These are phyloP conservation scores for Thymelicus lineola DNA, from an alignment of 2,888 invertebrate species.

Conservation along the genomic window DNA sequence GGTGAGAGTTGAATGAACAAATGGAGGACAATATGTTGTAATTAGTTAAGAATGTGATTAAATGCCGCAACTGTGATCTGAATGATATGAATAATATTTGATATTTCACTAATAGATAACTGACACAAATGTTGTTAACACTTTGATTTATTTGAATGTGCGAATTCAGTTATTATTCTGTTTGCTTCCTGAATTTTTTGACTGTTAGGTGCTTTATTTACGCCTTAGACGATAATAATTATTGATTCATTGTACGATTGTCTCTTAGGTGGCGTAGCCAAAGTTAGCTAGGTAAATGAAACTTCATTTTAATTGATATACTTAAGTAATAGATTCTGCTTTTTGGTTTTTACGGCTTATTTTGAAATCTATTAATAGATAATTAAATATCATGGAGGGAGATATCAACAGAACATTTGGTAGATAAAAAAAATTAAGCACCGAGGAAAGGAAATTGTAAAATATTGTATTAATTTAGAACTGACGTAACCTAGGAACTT, in stretches of 20 bases:
- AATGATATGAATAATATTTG: conserved; percentile 86
- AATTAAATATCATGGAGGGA: conserved; percentile 27
- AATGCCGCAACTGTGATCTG: conserved; percentile 86
- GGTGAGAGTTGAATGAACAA: conserved; percentile 76
- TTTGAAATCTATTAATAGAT: conserved; percentile 37
- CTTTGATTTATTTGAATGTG: conserved; percentile 62
- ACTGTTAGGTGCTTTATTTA: conserved; percentile 78
- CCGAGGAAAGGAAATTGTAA: conserved; percentile 56
- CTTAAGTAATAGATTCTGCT: conserved; percentile 44
- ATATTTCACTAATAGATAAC: conserved; percentile 85
- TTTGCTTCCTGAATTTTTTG: conserved; percentile 60
- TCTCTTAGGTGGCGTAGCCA: conserved; percentile 80
- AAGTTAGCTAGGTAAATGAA: conserved; percentile 80
- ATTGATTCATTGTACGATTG: conserved; percentile 62
- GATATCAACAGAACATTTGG: conserved; percentile 27
- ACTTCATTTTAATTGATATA: conserved; percentile 51
- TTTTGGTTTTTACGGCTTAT: conserved; percentile 41
- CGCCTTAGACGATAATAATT: conserved; percentile 68
- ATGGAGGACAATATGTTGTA: conserved; percentile 82
- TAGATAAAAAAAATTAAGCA: conserved; percentile 24
- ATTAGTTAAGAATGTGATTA: conserved; percentile 85
- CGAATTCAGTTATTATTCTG: conserved; percentile 56
- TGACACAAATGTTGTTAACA: conserved; percentile 75
- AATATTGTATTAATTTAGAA: conserved; percentile 70
- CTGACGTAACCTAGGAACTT: conserved; percentile 77